Percentiles rank a stretch among this genome's conserved stretches.
phyloP scores from a whole-genome alignment of 64 coral and sea anemone genomes.

The Porites lutea region DNA sequence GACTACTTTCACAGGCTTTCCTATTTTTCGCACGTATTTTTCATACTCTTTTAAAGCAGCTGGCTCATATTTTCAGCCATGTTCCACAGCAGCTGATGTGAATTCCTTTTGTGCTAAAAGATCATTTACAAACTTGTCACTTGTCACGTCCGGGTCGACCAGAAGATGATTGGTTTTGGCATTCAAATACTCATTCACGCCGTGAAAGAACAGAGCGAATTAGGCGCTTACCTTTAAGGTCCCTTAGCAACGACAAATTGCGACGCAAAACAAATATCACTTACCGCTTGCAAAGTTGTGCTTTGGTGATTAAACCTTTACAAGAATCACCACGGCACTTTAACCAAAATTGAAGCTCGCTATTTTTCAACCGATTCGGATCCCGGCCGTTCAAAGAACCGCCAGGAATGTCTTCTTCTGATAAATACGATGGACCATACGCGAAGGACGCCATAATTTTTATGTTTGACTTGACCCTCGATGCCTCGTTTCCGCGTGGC shows the following conservation, averaged over 20 bases:
- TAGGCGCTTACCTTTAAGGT: neutral
- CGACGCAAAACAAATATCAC: neutral
- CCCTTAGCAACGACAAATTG: too few relatives aligned
- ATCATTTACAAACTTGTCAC: too few relatives aligned
- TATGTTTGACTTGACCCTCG: too few relatives aligned
- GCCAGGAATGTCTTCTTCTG: constrained; percentile 52
- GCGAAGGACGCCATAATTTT: too few relatives aligned
- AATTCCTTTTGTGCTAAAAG: too few relatives aligned
- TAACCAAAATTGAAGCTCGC: constrained; percentile 39
- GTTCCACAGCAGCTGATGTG: neutral
- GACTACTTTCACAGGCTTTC: constrained; percentile 35
- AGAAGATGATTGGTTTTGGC: neutral
- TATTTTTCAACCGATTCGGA: constrained; percentile 33
- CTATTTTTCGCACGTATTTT: constrained; percentile 40
- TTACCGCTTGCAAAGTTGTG: constrained; percentile 59
- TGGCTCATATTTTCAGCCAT: constrained; percentile 62
- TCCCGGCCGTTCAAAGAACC: constrained; percentile 21
- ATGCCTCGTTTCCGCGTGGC: too few relatives aligned
- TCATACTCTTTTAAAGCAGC: constrained; percentile 26
- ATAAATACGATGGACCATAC: too few relatives aligned
- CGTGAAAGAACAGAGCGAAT: too few relatives aligned
- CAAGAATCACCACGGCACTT: constrained; percentile 46
- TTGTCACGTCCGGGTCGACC: neutral
- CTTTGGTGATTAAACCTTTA: constrained; percentile 44
- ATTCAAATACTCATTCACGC: constrained; percentile 45